Evolutionary conservation across 35 echinoderm and acorn worm genomes (phyloP).

Genomic region (Diadema setosum): DNA sequence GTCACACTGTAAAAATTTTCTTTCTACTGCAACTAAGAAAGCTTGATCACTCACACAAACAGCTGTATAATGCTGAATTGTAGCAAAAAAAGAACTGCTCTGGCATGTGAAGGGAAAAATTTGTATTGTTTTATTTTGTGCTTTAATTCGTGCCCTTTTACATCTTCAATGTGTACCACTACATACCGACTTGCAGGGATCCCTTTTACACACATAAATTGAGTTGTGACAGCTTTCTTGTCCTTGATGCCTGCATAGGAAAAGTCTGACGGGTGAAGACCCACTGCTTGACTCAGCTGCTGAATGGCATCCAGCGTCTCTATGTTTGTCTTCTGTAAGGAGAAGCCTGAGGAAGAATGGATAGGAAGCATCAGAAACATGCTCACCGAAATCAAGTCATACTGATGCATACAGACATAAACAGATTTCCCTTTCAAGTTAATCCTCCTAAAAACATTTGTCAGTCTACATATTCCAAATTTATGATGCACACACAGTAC

Average conservation of each 20-base stretch:
- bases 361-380: neutral
- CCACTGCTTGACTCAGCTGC: conserved; percentile 11
- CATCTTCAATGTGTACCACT: too few relatives aligned
- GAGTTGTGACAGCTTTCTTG: conserved; percentile 82
- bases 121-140: too few relatives aligned
- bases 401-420: neutral
- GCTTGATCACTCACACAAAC: too few relatives aligned
- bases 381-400: neutral
- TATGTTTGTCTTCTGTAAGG: conserved; percentile 60
- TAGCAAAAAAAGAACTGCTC: too few relatives aligned
- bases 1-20: too few relatives aligned
- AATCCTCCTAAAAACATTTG: neutral
- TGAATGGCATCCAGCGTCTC: conserved; percentile 81
- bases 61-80: too few relatives aligned
- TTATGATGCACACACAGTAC: too few relatives aligned
- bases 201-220: conserved; percentile 53
- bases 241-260: conserved; percentile 91
- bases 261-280: conserved; percentile 50
- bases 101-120: too few relatives aligned
- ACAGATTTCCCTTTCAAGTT: neutral
- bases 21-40: too few relatives aligned
- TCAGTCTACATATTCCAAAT: too few relatives aligned
- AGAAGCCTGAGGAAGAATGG: conserved; percentile 36
- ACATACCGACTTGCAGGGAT: too few relatives aligned
- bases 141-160: too few relatives aligned